A percentile compares a stretch with the other conserved stretches of the same genome.
Evolutionary conservation across 2,113 vertebrate species (phyloP).

Genomic region (Piprites chloris): DNA sequence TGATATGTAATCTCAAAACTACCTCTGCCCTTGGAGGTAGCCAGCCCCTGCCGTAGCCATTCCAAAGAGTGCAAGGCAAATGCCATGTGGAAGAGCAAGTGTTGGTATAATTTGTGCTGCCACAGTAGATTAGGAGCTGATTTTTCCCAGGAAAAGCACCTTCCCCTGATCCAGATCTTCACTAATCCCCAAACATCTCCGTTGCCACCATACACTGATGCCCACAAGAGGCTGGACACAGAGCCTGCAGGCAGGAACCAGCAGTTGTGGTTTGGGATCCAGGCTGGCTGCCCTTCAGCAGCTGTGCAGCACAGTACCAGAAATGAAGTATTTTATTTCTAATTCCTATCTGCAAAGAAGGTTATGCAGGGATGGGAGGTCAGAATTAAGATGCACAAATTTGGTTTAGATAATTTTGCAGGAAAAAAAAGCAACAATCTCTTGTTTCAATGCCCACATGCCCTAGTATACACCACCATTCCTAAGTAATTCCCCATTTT

Average conservation of each 20-base stretch:
- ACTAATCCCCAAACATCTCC: background rate
- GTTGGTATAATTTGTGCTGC: fast-evolving
- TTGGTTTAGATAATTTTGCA: background rate
- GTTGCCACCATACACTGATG: fast-evolving
- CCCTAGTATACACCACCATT: background rate
- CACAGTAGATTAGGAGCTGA: background rate
- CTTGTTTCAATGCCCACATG: background rate
- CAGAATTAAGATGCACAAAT: background rate
- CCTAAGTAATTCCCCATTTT: background rate
- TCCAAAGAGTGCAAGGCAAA: fast-evolving
- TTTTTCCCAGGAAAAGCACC: background rate
- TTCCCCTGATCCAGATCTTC: background rate
- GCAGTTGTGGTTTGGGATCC: background rate
- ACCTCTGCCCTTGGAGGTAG: background rate
- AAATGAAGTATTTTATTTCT: background rate
- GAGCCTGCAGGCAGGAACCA: background rate
- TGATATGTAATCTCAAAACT: background rate
- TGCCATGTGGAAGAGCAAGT: fast-evolving
- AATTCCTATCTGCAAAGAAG: background rate
- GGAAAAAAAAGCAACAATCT: background rate
- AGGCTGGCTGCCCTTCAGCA: background rate
- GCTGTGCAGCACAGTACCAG: background rate
- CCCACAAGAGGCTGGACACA: background rate
- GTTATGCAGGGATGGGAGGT: background rate
- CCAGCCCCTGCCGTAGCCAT: background rate